A percentile compares a stretch with the other conserved stretches of the same genome.
These are phyloP conservation scores for Andrena hattorfiana DNA, from an alignment of 2,888 invertebrate species.

Conservation along the genomic window DNA sequence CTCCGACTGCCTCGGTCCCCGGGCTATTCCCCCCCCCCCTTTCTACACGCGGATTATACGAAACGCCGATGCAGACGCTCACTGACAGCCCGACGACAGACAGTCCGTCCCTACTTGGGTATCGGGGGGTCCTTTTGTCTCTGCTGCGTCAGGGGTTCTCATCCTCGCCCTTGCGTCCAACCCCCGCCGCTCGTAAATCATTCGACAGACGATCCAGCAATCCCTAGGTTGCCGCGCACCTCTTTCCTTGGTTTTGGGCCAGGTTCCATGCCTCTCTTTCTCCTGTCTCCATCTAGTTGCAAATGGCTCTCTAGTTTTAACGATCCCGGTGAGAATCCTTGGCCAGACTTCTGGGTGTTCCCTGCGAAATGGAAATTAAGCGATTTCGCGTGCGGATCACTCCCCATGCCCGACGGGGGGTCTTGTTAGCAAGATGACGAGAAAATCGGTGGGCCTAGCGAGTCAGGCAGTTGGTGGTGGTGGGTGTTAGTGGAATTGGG, in stretches of 20 bases:
- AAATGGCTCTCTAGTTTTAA: constrained; percentile 17
- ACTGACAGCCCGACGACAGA: constrained; percentile 78
- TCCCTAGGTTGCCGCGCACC: constrained; percentile 8
- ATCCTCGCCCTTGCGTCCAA: constrained; percentile 46
- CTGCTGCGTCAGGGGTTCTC: constrained; percentile 72
- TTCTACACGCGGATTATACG: constrained; percentile 52
- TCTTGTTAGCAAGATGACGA: constrained; percentile 5
- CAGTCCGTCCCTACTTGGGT: constrained; percentile 76
- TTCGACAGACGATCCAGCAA: constrained; percentile 33
- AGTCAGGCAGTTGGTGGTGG: not conserved
- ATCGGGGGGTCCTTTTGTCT: constrained; percentile 76
- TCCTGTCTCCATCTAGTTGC: not conserved
- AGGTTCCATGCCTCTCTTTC: not conserved
- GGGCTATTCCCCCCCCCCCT: constrained; percentile 22
- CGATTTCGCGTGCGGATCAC: constrained; percentile 7
- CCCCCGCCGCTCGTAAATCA: constrained; percentile 57
- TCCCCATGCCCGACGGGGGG: not conserved
- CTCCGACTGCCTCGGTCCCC: constrained; percentile 63
- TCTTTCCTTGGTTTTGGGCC: constrained; percentile 36
- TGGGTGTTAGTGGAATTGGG: not conserved
- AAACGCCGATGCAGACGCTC: constrained; percentile 68
- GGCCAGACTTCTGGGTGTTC: constrained; percentile 12
- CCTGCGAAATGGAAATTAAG: constrained; percentile 24
- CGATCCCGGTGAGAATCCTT: constrained; percentile 4
- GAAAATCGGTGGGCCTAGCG: not conserved